Evolutionary conservation across 2,888 invertebrate genomes (phyloP).

Genomic region (Thysanoteuthis rhombus): DNA sequence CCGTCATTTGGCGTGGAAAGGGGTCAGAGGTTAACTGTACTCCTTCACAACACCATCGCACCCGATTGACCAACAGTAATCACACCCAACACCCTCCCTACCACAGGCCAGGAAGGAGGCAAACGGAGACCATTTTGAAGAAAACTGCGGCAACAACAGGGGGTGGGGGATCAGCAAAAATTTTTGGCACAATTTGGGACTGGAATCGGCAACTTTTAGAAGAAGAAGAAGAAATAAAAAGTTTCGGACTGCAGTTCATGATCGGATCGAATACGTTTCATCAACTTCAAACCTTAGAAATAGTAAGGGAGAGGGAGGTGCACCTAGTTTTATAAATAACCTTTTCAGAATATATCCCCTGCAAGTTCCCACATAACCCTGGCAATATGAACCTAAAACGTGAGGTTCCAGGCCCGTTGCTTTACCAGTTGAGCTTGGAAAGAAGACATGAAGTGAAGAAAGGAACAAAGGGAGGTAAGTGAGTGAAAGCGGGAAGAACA

Average conservation of each 20-base stretch:
- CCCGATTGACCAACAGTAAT: no score
- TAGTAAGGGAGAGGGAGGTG: neutral
- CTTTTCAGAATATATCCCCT: no score
- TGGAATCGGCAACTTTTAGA: neutral
- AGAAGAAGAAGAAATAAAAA: neutral
- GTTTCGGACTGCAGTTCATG: no score
- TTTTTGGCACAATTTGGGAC: conserved; percentile 12
- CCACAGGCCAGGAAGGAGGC: no score
- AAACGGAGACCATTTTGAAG: no score
- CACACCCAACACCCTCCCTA: no score
- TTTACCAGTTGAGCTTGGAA: neutral
- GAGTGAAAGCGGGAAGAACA: neutral
- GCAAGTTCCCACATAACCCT: no score
- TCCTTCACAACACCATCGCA: neutral
- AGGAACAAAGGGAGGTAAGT: neutral
- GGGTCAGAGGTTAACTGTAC: neutral
- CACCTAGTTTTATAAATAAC: no score
- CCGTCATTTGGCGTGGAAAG: neutral
- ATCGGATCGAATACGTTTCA: no score
- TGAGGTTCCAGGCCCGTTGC: no score
- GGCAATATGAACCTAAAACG: neutral
- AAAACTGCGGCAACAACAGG: neutral
- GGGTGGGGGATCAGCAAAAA: neutral
- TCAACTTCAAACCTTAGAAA: neutral
- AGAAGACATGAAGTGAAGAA: neutral